These are phyloP conservation scores for Hoplostethus atlanticus DNA, from an alignment of 2,797 vertebrate genomes.

Conservation along the genomic window DNA sequence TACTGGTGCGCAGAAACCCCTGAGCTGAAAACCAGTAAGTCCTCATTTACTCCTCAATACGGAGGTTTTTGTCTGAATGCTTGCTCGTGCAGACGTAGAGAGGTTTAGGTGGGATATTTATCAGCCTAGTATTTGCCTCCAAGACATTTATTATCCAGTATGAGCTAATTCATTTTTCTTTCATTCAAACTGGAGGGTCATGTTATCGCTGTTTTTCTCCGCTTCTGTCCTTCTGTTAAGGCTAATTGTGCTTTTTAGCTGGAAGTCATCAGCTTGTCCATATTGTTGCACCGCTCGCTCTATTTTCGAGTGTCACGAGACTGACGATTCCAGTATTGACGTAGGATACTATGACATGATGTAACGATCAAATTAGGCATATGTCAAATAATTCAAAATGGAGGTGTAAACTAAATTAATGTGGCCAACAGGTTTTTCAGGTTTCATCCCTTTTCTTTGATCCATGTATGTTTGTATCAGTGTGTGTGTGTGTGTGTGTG, in stretches of 20 bases:
- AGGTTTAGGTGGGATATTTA: neutral
- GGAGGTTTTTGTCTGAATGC: too few species aligned
- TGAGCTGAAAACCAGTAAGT: too few species aligned
- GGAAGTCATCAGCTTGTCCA: too few species aligned
- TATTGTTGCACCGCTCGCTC: too few species aligned
- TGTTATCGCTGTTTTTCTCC: neutral
- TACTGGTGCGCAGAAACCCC: too few species aligned
- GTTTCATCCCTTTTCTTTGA: neutral
- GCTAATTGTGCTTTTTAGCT: neutral
- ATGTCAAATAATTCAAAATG: too few species aligned
- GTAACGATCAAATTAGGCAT: too few species aligned
- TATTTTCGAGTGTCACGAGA: too few species aligned
- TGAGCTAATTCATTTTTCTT: neutral
- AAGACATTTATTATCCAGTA: neutral
- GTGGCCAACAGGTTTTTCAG: neutral
- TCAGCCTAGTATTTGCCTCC: constrained; percentile 26
- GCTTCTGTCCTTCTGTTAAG: neutral
- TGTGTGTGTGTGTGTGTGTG: neutral
- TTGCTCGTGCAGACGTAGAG: too few species aligned
- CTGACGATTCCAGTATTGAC: too few species aligned
- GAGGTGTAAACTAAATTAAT: neutral
- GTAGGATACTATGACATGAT: neutral
- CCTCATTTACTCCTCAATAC: too few species aligned
- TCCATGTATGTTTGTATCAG: too few species aligned
- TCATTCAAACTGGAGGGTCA: constrained; percentile 46